Conservation (phyloP, 2,888 invertebrate species). For the Tetragonisca angustula region DNA sequence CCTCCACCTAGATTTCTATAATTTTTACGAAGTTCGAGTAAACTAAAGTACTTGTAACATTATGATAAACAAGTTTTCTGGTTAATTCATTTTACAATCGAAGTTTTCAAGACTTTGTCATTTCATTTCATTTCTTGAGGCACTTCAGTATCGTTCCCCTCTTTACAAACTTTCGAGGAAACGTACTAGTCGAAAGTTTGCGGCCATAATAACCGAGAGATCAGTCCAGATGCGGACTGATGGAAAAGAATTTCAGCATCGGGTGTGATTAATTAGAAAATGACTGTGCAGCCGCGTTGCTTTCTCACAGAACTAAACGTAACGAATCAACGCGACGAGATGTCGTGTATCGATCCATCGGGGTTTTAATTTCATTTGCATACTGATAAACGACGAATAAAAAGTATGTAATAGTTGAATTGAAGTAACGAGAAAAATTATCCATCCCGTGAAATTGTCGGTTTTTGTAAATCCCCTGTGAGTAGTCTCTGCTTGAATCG, state of each 20-base stretch:
- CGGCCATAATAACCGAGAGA: neutral
- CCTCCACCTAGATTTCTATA: no score
- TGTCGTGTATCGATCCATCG: conserved; percentile 40
- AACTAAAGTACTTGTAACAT: no score
- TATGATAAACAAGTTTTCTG: no score
- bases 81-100: no score
- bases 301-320: conserved; percentile 17
- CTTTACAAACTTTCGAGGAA: neutral
- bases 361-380: conserved; percentile 36
- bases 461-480: conserved; percentile 21
- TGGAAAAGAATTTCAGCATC: neutral
- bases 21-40: no score
- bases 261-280: conserved; percentile 25
- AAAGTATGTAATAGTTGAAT: neutral
- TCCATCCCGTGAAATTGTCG: neutral
- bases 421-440: neutral
- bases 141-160: no score
- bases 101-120: no score
- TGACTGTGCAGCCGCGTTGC: neutral
- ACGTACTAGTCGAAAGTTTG: neutral
- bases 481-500: neutral
- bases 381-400: conserved; percentile 24
- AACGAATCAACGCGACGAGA: conserved; percentile 33
- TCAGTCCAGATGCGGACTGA: neutral
- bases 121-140: no score